phyloP scores from a whole-genome alignment of 2,888 invertebrate genomes.

The Tenthredo scrophulariae region DNA sequence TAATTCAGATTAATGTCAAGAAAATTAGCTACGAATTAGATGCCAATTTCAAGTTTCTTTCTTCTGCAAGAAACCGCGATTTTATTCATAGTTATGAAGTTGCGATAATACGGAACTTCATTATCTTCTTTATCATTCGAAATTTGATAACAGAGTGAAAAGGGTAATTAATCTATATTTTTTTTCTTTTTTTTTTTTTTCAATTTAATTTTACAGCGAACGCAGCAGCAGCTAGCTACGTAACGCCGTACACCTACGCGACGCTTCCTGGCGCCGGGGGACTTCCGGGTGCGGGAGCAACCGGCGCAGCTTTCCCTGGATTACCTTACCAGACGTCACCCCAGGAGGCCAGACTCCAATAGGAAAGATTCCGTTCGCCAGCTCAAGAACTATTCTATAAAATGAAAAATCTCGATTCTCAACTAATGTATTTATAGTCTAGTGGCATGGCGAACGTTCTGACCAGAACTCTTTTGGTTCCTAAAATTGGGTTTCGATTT shows the following conservation, averaged over 20 bases:
- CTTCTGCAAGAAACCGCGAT: too few relatives aligned
- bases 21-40: too few relatives aligned
- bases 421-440: slow-evolving; percentile 49
- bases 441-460: slow-evolving; percentile 36
- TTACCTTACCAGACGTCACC: slow-evolving; percentile 84
- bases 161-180: background rate
- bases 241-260: slow-evolving; percentile 87
- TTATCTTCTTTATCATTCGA: background rate
- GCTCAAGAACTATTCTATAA: slow-evolving; percentile 51
- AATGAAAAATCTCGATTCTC: slow-evolving; percentile 44
- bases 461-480: slow-evolving; percentile 42
- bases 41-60: too few relatives aligned
- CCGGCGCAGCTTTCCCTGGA: slow-evolving; percentile 83
- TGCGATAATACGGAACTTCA: background rate
- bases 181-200: background rate
- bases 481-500: slow-evolving; percentile 22
- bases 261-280: slow-evolving; percentile 84
- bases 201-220: slow-evolving; percentile 66
- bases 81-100: too few relatives aligned
- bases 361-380: slow-evolving; percentile 66
- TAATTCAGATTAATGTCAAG: too few relatives aligned
- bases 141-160: background rate
- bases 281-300: slow-evolving; percentile 79
- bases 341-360: slow-evolving; percentile 89
- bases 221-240: slow-evolving; percentile 85